phyloP scores from a whole-genome alignment of 2,113 vertebrate species.

The Crypturellus undulatus region DNA sequence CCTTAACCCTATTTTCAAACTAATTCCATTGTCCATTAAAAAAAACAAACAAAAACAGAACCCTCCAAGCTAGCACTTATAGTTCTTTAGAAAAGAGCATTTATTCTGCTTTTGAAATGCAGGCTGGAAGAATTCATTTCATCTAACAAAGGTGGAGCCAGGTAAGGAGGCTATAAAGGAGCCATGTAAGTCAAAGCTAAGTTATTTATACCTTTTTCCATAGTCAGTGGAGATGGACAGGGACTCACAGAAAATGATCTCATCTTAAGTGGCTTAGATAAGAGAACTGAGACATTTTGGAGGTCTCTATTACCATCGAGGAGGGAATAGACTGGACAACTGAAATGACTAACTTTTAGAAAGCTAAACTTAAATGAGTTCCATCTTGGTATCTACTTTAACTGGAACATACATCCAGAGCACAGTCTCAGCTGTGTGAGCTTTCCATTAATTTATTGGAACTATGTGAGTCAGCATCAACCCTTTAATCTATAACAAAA shows the following conservation, averaged over 20 bases:
- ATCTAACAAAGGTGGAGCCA: background rate
- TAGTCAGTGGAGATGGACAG: background rate
- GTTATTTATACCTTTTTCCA: background rate
- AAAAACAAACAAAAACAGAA: background rate
- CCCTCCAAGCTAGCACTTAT: background rate
- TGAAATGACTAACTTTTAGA: background rate
- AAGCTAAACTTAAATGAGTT: background rate
- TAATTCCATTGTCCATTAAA: background rate
- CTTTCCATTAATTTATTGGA: constrained; percentile 1
- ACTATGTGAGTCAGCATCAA: background rate
- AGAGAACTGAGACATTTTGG: background rate
- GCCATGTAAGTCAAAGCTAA: background rate
- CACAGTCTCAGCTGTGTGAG: background rate
- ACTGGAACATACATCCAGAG: background rate
- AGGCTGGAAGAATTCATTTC: background rate
- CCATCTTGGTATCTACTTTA: background rate
- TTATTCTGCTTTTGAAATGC: background rate
- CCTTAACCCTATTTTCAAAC: background rate
- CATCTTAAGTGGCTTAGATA: background rate
- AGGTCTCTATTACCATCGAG: background rate
- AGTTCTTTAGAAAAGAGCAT: background rate
- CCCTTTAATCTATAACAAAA: background rate
- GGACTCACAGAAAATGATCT: background rate
- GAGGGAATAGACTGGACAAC: background rate
- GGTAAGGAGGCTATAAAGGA: background rate